Conservation (phyloP, 2,888 invertebrate genomes). For the Zygothrica quintamaculata region DNA sequence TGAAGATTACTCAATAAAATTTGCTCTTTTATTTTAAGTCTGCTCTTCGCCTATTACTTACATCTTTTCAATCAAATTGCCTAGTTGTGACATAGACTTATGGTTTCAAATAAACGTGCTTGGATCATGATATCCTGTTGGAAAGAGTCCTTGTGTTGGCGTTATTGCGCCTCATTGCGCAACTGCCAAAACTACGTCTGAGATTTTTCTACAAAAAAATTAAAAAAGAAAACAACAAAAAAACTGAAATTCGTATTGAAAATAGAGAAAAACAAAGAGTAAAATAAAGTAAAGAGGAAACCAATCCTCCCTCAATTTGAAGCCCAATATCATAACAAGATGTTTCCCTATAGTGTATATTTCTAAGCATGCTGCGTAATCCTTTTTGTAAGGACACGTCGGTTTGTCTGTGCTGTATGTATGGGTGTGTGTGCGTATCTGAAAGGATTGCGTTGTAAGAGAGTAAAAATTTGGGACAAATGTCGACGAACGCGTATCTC, state of each 20-base stretch:
- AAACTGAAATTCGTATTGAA: constrained; percentile 51
- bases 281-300: constrained; percentile 48
- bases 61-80: background rate
- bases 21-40: background rate
- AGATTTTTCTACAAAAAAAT: constrained; percentile 47
- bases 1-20: no score
- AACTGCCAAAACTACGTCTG: constrained; percentile 66
- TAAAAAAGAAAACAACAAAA: constrained; percentile 31
- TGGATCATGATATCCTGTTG: constrained; percentile 60
- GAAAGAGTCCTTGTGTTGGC: constrained; percentile 66
- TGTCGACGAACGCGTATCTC: constrained; percentile 76
- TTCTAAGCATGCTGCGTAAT: constrained; percentile 78
- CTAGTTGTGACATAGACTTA: constrained; percentile 61
- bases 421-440: constrained; percentile 46
- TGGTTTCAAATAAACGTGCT: constrained; percentile 35
- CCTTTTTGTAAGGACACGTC: constrained; percentile 83
- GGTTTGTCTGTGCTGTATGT: constrained; percentile 37
- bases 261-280: constrained; percentile 49
- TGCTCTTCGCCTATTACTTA: constrained; percentile 2
- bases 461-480: constrained; percentile 71
- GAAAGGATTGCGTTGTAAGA: constrained; percentile 70
- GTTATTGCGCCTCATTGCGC: constrained; percentile 73
- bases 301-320: constrained; percentile 76
- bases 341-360: constrained; percentile 60
- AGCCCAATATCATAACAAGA: constrained; percentile 76